phyloP scores from a whole-genome alignment of 2,797 vertebrate genomes.

The Nothura maculosa region DNA sequence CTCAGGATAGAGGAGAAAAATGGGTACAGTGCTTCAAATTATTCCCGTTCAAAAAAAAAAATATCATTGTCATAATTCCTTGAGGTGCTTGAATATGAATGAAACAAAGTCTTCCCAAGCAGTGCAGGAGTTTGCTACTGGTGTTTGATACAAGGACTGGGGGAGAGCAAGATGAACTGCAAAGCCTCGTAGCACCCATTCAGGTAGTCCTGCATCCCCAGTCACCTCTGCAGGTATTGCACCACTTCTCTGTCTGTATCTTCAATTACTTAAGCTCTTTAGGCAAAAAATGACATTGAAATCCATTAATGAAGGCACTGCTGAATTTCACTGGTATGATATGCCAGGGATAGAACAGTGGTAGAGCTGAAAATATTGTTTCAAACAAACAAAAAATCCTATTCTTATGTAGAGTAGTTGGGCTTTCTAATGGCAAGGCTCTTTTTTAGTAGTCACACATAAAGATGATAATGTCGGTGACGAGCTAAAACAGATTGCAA shows the following conservation, averaged over 20 bases:
- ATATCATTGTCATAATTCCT: not conserved
- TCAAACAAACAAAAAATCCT: not conserved
- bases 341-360: not conserved
- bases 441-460: not conserved
- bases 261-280: not conserved
- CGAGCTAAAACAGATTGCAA: not conserved
- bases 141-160: not conserved
- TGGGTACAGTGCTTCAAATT: not conserved
- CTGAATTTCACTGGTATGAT: not conserved
- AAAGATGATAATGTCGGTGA: not conserved
- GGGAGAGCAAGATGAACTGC: not conserved
- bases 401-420: not conserved
- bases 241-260: not conserved
- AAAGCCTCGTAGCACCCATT: not conserved
- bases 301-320: not conserved
- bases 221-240: not conserved
- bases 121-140: not conserved
- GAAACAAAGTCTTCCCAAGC: not conserved
- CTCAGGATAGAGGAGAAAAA: not conserved
- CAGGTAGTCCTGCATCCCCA: not conserved
- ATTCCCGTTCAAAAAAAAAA: not conserved
- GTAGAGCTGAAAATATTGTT: not conserved
- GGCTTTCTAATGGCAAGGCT: not conserved
- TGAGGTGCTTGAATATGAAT: not conserved
- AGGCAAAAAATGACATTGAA: constrained; percentile 6